Evolutionary conservation across 2,113 vertebrate species (phyloP).

Genomic region (Hystrix brachyura): DNA sequence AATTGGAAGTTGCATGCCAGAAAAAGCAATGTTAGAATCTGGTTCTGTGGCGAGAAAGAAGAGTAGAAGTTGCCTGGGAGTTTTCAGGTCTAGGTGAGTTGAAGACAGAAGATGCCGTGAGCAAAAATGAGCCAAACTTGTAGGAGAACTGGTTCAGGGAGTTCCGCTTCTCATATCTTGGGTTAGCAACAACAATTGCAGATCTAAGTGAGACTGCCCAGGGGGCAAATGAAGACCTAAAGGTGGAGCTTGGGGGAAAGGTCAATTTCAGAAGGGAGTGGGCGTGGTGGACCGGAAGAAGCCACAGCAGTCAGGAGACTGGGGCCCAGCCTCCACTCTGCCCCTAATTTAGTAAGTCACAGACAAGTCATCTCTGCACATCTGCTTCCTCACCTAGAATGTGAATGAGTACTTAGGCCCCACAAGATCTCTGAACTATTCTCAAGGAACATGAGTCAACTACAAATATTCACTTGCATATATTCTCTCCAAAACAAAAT

Average conservation of each 20-base stretch:
- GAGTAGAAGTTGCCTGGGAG: background rate
- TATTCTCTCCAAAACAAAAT: conserved; percentile 52
- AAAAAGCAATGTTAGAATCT: conserved; percentile 43
- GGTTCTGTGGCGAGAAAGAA: background rate
- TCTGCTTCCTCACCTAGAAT: conserved; percentile 15
- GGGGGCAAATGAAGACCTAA: background rate
- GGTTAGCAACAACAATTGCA: conserved; percentile 43
- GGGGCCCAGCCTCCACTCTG: background rate
- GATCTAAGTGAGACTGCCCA: conserved; percentile 29
- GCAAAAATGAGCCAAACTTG: conserved; percentile 57
- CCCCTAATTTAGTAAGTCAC: background rate
- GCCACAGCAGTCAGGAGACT: background rate
- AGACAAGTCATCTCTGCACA: background rate
- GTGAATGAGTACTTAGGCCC: background rate
- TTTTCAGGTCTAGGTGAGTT: conserved; percentile 39
- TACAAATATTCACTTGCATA: background rate
- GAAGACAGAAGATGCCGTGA: conserved; percentile 27
- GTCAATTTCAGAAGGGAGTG: background rate
- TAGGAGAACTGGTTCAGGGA: conserved; percentile 15
- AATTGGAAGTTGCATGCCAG: conserved; percentile 8
- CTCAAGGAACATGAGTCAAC: conserved; percentile 29
- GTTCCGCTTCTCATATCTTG: background rate
- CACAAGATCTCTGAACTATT: background rate
- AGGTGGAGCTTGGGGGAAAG: conserved; percentile 34
- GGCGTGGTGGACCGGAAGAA: background rate